Evolutionary conservation across 2,113 vertebrate genomes (phyloP).

Genomic region (Corythornis vintsioides): DNA sequence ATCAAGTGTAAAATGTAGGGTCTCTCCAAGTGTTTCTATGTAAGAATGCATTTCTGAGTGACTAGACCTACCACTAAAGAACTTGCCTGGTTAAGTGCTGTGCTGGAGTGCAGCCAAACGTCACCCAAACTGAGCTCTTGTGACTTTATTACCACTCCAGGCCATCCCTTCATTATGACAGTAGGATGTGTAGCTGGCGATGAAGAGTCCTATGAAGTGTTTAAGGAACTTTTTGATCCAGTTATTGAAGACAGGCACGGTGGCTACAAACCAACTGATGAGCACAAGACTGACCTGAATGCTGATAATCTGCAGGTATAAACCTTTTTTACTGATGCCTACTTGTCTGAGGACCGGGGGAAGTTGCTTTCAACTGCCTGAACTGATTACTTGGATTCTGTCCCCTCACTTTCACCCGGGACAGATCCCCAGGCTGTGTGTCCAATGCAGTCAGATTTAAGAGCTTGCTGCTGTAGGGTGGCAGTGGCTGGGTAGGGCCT

Average conservation of each 20-base stretch:
- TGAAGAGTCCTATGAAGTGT: constrained; percentile 92
- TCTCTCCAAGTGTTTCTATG: neutral
- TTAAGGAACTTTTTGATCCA: constrained; percentile 93
- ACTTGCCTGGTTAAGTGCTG: constrained; percentile 51
- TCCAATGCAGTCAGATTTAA: neutral
- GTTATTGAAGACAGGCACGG: constrained; percentile 93
- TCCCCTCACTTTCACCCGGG: accelerated
- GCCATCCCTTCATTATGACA: constrained; percentile 96
- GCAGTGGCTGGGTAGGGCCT: neutral
- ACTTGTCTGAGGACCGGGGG: neutral
- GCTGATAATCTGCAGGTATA: constrained; percentile 87
- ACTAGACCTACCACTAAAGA: constrained; percentile 35
- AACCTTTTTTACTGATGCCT: neutral
- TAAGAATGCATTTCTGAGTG: constrained; percentile 22
- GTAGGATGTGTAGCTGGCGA: constrained; percentile 95
- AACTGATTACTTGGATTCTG: neutral
- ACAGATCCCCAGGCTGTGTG: neutral
- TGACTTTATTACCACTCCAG: constrained; percentile 72
- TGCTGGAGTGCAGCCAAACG: neutral
- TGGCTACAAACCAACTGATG: constrained; percentile 93
- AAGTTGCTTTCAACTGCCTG: neutral
- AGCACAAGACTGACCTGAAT: constrained; percentile 96
- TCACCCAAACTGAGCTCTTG: constrained; percentile 32
- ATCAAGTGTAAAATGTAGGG: neutral
- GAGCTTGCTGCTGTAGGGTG: neutral